Conservation (phyloP, 2,113 vertebrate species). For the Silurus asotus region DNA sequence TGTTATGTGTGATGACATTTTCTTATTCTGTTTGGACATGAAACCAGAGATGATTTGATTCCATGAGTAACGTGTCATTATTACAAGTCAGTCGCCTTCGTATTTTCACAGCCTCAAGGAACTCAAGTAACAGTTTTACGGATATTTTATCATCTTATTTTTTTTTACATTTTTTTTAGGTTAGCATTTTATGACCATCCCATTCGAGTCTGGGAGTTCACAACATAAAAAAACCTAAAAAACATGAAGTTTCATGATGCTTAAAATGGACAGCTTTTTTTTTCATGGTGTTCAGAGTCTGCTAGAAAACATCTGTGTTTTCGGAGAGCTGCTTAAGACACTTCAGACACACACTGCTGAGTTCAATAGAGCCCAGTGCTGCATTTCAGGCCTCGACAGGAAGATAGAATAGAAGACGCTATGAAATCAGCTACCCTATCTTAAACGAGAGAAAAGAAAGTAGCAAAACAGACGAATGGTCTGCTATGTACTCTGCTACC, state of each 20-base stretch:
- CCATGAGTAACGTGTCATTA: neutral
- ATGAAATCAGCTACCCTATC: slow-evolving; percentile 32
- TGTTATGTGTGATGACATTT: neutral
- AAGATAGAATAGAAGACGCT: slow-evolving; percentile 39
- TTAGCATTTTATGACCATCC: slow-evolving; percentile 16
- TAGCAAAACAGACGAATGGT: slow-evolving; percentile 34
- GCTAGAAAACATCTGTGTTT: slow-evolving; percentile 25
- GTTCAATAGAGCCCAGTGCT: slow-evolving; percentile 26
- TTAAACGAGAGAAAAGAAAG: slow-evolving; percentile 12
- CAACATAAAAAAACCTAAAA: neutral
- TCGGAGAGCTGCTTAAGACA: slow-evolving; percentile 16
- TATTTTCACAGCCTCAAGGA: neutral
- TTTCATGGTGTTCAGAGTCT: slow-evolving; percentile 15
- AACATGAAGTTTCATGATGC: slow-evolving; percentile 30
- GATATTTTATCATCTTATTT: slow-evolving; percentile 20
- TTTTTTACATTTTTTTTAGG: neutral
- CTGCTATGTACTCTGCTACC: slow-evolving; percentile 28
- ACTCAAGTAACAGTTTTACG: slow-evolving; percentile 10
- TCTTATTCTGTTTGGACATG: slow-evolving; percentile 10
- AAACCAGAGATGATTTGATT: slow-evolving; percentile 9
- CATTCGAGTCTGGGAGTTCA: slow-evolving; percentile 3
- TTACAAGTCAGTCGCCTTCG: neutral
- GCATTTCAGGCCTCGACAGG: slow-evolving; percentile 39
- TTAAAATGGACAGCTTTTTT: slow-evolving; percentile 32
- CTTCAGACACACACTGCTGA: slow-evolving; percentile 21